Base-by-base conservation (phyloP, 1,140 invertebrate genomes). In the Atta cephalotes region DNA sequence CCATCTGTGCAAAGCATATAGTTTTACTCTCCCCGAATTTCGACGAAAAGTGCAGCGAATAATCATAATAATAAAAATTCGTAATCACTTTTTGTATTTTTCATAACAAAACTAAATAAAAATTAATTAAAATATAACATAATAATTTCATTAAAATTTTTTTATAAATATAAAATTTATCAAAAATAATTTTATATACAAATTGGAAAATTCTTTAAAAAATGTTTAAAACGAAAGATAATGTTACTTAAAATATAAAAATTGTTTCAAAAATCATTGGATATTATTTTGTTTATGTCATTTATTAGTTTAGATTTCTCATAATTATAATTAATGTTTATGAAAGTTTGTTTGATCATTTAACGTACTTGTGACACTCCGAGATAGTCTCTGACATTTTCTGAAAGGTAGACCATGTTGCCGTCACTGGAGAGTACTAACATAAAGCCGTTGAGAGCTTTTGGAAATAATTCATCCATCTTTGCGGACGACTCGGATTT, bases 371-470 rank as follows among this genome's bases (percentile, higher is more conserved):
- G 98, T 87, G 97, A 97, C 14, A 99, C 96, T 51, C 98, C 98
- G 62, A 99, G 96, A 94, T 98, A 98, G 85, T 98, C 97, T 85
- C 97, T 97, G 76, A 99, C 98, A 92, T 98, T 99, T 93, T 98
- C 98, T 7, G 98, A 99, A 68, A 98, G 96, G 95, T 98, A 99
- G 12, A 98, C 96, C 89, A 99, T 97, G 93, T 99, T 98, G 14
- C 98, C 98, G 89, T 98, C 98, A 87, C 97, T 96, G 0, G 98
- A 98, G 12, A 99, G 93, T 28, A 98, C 97, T 81, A 99, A 91
- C 31, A 98, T 95, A 94, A 99, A 99, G 2, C 98, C 98, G 93
- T 99, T 98, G 78, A 99, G 94, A 3, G 98, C 98, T 95, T 98
- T 97, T 87, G 97, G 96, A 92, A 97, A 97, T 0, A 97, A 94